A percentile compares a stretch with the other conserved stretches of the same genome.
phyloP scores from a whole-genome alignment of 2,888 invertebrate genomes.

The Meteorus cinctellus region DNA sequence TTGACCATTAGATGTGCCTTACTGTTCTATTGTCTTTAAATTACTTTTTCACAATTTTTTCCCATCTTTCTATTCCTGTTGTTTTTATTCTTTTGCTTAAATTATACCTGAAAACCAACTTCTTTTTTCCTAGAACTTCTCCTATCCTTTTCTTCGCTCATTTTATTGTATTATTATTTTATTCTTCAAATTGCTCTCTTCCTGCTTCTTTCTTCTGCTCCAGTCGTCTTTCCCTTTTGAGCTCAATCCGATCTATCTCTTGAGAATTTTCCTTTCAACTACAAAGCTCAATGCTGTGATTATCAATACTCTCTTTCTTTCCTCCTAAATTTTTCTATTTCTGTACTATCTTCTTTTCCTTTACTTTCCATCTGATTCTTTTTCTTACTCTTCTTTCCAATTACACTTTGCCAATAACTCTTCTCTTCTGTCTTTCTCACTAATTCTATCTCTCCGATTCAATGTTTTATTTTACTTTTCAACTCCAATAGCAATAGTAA shows the following conservation, averaged over 20 bases:
- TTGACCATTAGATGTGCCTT: slow-evolving; percentile 13
- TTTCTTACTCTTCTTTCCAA: slow-evolving; percentile 11
- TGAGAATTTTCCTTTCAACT: slow-evolving; percentile 36
- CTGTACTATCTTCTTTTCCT: neutral
- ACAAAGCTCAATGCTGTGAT: slow-evolving; percentile 54
- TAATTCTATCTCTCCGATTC: neutral
- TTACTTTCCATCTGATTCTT: neutral
- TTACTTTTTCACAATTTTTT: slow-evolving; percentile 32
- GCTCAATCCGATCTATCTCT: slow-evolving; percentile 31
- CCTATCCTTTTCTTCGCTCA: slow-evolving; percentile 43
- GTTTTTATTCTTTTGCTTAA: too few species aligned
- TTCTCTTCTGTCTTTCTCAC: slow-evolving; percentile 4
- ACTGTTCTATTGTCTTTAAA: neutral
- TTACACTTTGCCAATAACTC: neutral
- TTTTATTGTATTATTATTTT: slow-evolving; percentile 31
- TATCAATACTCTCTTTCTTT: slow-evolving; percentile 39
- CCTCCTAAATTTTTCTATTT: slow-evolving; percentile 18
- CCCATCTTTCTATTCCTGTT: slow-evolving; percentile 21
- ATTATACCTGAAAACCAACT: neutral
- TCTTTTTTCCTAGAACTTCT: neutral
- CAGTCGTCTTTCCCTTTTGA: slow-evolving; percentile 21
- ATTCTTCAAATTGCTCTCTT: neutral
- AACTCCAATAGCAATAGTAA: neutral
- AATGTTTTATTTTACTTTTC: slow-evolving; percentile 19
- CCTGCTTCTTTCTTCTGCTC: slow-evolving; percentile 37